Evolutionary conservation across 1,140 invertebrate species (phyloP), one percentile per base, ranked within the genome.

Genomic region (Caenorhabditis inopinata): DNA sequence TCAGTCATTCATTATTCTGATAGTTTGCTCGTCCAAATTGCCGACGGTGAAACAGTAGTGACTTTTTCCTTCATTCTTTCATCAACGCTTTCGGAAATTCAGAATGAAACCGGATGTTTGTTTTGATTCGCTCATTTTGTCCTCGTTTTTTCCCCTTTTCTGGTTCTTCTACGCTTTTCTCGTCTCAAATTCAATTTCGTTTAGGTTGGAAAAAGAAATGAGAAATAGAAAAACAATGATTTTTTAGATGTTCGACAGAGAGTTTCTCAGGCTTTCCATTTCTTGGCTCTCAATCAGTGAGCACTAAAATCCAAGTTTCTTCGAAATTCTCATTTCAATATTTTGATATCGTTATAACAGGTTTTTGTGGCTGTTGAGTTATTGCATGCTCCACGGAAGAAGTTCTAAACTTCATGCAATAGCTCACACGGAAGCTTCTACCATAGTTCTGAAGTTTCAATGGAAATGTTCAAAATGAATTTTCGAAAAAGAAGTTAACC

Each of bases 1-100:
- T 68, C 58, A 32, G 58, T 68, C 21, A 68, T 68, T 68, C 32
- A n/a, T 18, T 68, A 68, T 68, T 68, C 58, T 68, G 58, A 68
- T 68, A 29, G 32, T 68, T 68, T 9, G 32, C 58, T 32, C 58
- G 35, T 29, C 58, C 58, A 68, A 32, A 38, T 68, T 25, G 58
- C 35, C 51, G 51, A 58, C 35, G 29, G 51, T 58, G 51, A 58
- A 32, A 58, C 51, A 58, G 29, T 58, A 29, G 35, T 58, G 51
- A 58, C 51, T 29, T 58, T 32, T 29, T 58, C 3, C 51, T 3
- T 42, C 21, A 16, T 68, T 32, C 18, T 68, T 42, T 21, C 32
- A 68, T 42, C 23, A 32, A 38, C 58, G 58, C 32, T 18, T 68
- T 68, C 32, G 16, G 32, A 32, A 38, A 68, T 11, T 11, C 32